A percentile compares a stretch with the other conserved stretches of the same genome.
Conservation (phyloP, 2,888 invertebrate species). For the Lumbricus terrestris region DNA sequence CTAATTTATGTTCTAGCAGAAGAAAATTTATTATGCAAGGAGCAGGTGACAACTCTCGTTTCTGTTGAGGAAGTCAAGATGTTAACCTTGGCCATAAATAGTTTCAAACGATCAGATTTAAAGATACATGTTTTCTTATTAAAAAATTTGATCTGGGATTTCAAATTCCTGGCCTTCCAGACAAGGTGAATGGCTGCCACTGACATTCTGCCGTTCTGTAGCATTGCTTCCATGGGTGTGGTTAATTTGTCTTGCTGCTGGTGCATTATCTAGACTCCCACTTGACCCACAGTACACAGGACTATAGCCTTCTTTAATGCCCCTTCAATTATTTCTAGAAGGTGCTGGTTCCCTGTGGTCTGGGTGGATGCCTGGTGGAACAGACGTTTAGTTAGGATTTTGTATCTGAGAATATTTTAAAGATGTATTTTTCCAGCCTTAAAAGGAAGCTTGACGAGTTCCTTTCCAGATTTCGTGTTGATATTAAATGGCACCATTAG, state of each 20-base stretch:
- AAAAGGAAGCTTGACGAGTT: background rate
- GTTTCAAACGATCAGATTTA: background rate
- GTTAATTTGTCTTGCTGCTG: background rate
- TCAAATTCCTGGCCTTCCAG: background rate
- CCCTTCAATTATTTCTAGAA: background rate
- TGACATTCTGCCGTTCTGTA: background rate
- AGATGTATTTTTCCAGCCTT: background rate
- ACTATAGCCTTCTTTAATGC: background rate
- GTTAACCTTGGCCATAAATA: background rate
- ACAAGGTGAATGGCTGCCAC: background rate
- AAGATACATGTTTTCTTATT: background rate
- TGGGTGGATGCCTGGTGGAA: background rate
- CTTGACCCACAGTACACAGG: constrained; percentile 3
- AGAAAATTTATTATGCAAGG: background rate
- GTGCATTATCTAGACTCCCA: background rate
- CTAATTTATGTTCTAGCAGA: background rate
- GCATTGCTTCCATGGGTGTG: background rate
- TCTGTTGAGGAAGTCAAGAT: background rate
- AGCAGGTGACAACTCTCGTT: background rate
- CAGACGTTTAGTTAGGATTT: background rate
- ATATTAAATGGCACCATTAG: background rate
- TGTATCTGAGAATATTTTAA: background rate
- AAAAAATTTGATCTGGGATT: background rate
- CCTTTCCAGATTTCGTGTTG: background rate
- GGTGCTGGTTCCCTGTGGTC: background rate